Conservation (phyloP, 2,113 vertebrate species). For the Tragelaphus imberbis region DNA sequence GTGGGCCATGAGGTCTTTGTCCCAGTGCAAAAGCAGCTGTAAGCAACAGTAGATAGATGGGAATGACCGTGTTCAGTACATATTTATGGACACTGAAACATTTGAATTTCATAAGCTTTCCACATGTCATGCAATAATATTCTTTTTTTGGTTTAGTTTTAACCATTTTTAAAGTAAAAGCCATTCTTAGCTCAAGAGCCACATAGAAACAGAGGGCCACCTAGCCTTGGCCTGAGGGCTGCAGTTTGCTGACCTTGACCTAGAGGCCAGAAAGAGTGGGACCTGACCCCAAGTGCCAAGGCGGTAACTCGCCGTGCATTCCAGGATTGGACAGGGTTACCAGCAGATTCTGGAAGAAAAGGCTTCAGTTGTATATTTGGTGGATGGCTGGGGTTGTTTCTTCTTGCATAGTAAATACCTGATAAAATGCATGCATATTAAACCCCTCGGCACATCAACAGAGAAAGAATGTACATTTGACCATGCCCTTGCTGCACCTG, state of each 20-base stretch:
- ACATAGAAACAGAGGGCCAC: background rate
- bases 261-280: background rate
- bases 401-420: background rate
- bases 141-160: background rate
- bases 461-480: background rate
- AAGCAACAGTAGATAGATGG: background rate
- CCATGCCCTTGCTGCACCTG: background rate
- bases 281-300: background rate
- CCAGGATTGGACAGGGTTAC: no score
- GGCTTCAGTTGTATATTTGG: background rate
- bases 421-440: background rate
- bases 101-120: constrained; percentile 6
- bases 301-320: accelerated
- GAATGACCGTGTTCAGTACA: background rate
- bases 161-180: background rate
- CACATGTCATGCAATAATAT: background rate
- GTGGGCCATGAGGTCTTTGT: background rate
- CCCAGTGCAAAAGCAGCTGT: background rate
- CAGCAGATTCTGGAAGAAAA: background rate
- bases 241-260: background rate
- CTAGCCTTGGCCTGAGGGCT: background rate
- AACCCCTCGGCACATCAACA: background rate
- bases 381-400: background rate
- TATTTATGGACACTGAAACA: background rate
- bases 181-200: background rate